A percentile compares a stretch with the other conserved stretches of the same genome.
Evolutionary conservation across 1,140 invertebrate genomes (phyloP).

Genomic region (Euwallacea fornicatus): DNA sequence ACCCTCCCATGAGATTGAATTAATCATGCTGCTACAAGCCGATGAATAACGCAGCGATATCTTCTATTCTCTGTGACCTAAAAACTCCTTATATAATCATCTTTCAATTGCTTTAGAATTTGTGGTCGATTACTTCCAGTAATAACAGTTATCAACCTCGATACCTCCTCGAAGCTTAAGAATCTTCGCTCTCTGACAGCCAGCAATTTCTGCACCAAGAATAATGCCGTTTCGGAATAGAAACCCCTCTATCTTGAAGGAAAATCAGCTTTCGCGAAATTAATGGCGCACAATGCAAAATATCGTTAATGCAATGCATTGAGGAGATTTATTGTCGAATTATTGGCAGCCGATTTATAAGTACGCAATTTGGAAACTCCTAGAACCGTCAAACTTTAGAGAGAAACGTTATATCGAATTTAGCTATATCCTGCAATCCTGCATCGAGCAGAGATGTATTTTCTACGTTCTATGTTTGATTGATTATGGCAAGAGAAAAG

Average conservation of each 20-base stretch:
- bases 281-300: conserved; percentile 23
- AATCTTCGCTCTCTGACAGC: conserved; percentile 19
- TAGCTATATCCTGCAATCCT: not conserved
- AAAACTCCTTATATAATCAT: not conserved
- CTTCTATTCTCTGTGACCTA: too few species aligned
- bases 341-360: conserved; percentile 5
- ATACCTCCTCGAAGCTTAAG: conserved; percentile 21
- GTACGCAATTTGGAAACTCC: conserved; percentile 4
- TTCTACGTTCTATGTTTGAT: not conserved
- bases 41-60: too few species aligned
- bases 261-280: conserved; percentile 17
- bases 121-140: conserved; percentile 10
- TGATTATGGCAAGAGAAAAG: conserved; percentile 1
- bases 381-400: conserved; percentile 5
- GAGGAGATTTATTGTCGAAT: not conserved
- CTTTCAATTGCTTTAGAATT: conserved; percentile 16
- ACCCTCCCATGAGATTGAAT: too few species aligned
- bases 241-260: conserved; percentile 13
- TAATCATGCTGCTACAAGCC: too few species aligned
- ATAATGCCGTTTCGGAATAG: conserved; percentile 9
- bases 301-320: conserved; percentile 9
- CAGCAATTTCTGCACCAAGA: conserved; percentile 13
- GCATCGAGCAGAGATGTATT: not conserved
- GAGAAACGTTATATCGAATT: not conserved
- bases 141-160: conserved; percentile 20